phyloP scores from a whole-genome alignment of 2,113 vertebrate genomes.

The Guaruba guarouba region DNA sequence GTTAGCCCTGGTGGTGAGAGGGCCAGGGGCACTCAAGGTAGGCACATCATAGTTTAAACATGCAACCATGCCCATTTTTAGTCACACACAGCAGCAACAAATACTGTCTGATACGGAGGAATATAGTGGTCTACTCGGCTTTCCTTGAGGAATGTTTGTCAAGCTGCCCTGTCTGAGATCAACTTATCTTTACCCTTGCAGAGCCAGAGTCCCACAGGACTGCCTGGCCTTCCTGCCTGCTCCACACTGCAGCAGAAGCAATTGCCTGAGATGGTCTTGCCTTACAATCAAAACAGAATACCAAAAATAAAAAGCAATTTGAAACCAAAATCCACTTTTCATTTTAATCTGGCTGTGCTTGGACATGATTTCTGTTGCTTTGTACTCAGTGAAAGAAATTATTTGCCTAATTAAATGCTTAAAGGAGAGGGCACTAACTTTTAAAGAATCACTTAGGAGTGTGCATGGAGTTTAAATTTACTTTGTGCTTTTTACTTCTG shows the following conservation, averaged over 20 bases:
- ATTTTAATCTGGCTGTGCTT: neutral
- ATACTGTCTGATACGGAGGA: neutral
- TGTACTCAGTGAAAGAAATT: neutral
- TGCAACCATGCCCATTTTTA: neutral
- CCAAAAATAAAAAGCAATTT: neutral
- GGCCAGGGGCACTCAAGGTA: accelerated
- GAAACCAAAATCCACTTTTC: neutral
- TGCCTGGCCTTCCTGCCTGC: neutral
- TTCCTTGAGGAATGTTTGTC: neutral
- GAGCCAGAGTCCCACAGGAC: neutral
- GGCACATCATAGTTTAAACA: neutral
- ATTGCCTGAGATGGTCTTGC: neutral
- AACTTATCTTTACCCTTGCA: neutral
- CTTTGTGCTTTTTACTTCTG: neutral
- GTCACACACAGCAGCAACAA: neutral
- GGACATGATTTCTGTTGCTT: neutral
- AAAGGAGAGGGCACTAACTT: neutral
- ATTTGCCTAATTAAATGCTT: neutral
- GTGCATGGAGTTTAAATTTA: neutral
- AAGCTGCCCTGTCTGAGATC: neutral
- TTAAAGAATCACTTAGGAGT: accelerated
- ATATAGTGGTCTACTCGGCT: neutral
- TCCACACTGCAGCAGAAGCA: neutral
- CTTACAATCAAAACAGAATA: neutral
- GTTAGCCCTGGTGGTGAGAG: accelerated